Evolutionary conservation across 2,888 invertebrate genomes (phyloP), one percentile per base, ranked within the genome.

Genomic region (Caenorhabditis parvicauda): DNA sequence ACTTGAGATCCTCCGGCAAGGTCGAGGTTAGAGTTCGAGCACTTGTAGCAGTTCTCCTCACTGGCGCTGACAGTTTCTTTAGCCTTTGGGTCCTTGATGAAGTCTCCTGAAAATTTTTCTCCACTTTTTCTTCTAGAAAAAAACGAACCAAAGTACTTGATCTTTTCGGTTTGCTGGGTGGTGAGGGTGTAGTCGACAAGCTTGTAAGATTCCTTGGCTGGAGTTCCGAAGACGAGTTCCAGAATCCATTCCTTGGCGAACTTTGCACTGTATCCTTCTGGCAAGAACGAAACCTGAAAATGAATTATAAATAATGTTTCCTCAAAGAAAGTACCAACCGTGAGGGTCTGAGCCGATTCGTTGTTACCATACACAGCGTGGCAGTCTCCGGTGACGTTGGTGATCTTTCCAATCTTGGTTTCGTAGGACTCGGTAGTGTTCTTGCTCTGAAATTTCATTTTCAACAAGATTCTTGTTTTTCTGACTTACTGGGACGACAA

Each of bases 11-110:
- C 70, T 39, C 66, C 54, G 29, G 56, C 55, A 25, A 79, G 70
- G 29, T 65, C 58, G 24, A 79, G 69, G 21, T 59, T 56, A 48
- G 72, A 52, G 19, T 66, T 61, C 17, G 76, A 75, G 65, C 79
- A 79, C 50, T 64, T 64, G 60, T 59, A 64, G 14, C 52, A 60
- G 49, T 54, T 64, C 39, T 39, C 49, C 44, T 51, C 54, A 27
- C 54, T 57, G 25, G 64, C 64, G 6, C 51, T 53, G 17, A 64
- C 64, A 22, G 58, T 60, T 54, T 55, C 59, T 9, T 50, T 28
- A 24, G 37, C 54, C 25, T 54, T 57, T 32, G 50, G 47, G 43
- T 67, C 59, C 43, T 46, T 61, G 35, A 29, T 44, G 32, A 61
- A 57, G 19, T 29, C 48, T 22, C 29, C 58, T 32, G 35, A 32